Percentiles rank a stretch among this genome's conserved stretches.
Evolutionary conservation across 2,888 invertebrate species (phyloP).

Genomic region (Apotomis turbidana): DNA sequence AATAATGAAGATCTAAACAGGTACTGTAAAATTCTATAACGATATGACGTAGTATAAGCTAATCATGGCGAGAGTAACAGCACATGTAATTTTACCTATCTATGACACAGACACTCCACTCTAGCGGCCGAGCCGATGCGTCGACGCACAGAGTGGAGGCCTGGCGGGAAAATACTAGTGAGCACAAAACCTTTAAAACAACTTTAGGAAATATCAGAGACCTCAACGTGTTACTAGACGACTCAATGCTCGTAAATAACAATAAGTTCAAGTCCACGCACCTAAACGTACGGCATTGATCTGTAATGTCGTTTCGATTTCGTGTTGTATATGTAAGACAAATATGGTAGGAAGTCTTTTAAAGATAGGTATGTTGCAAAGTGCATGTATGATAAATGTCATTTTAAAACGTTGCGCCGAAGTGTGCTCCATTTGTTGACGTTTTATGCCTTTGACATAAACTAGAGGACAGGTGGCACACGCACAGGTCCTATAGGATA

Average conservation of each 20-base stretch:
- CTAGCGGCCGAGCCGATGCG: background rate
- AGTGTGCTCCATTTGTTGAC: too few relatives aligned
- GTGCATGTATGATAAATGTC: too few relatives aligned
- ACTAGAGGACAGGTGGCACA: too few relatives aligned
- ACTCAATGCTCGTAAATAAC: background rate
- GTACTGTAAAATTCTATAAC: conserved; percentile 26
- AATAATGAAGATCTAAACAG: conserved; percentile 27
- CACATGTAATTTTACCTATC: conserved; percentile 48
- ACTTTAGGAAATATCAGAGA: conserved; percentile 1
- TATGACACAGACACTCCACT: conserved; percentile 12
- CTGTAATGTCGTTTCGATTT: too few relatives aligned
- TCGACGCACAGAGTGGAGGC: conserved; percentile 1
- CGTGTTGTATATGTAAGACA: too few relatives aligned
- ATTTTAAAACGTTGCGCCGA: too few relatives aligned
- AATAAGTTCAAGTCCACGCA: too few relatives aligned
- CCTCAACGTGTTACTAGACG: conserved; percentile 9
- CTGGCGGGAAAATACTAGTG: conserved; percentile 21
- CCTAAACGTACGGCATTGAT: too few relatives aligned
- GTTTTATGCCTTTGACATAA: too few relatives aligned
- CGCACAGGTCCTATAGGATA: too few relatives aligned
- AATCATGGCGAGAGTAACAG: conserved; percentile 53
- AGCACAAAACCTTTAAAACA: conserved; percentile 22
- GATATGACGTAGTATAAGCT: conserved; percentile 52
- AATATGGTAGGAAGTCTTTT: too few relatives aligned
- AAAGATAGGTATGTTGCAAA: too few relatives aligned